Conservation (phyloP, 1,140 invertebrate species). For the Drosophila kikkawai region DNA sequence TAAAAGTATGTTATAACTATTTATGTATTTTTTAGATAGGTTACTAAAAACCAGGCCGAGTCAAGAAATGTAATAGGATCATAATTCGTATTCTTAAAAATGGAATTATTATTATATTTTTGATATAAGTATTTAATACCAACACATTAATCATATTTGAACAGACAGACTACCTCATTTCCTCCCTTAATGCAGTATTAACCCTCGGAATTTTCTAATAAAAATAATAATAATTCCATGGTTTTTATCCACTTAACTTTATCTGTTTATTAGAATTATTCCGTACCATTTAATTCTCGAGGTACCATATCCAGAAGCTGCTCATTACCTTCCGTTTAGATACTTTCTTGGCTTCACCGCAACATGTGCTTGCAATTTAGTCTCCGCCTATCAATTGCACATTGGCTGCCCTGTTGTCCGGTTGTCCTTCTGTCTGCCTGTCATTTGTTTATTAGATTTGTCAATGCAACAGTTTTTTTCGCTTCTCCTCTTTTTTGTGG, state of each 20-base stretch:
- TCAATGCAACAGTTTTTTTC: constrained; percentile 72
- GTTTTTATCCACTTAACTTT: background rate
- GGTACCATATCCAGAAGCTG: background rate
- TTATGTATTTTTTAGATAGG: background rate
- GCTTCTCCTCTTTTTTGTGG: constrained; percentile 10
- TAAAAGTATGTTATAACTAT: background rate
- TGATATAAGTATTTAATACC: too few species aligned
- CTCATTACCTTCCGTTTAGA: background rate
- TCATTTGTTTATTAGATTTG: constrained; percentile 80
- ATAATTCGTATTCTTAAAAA: too few species aligned
- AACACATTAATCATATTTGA: too few species aligned
- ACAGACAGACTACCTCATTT: too few species aligned
- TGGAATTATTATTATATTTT: too few species aligned
- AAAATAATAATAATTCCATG: too few species aligned
- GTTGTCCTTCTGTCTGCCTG: constrained; percentile 44
- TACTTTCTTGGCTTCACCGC: background rate
- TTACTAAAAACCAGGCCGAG: background rate
- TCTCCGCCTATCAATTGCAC: constrained; percentile 46
- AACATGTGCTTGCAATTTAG: constrained; percentile 35
- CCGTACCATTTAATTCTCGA: background rate
- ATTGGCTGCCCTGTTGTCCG: constrained; percentile 29
- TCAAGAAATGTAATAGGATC: background rate
- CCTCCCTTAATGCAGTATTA: too few species aligned
- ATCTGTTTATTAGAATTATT: background rate
- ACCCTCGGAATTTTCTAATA: background rate